A percentile compares a stretch with the other conserved stretches of the same genome.
Evolutionary conservation across 2,888 invertebrate genomes (phyloP).

Genomic region (Myopa tessellatipennis): DNA sequence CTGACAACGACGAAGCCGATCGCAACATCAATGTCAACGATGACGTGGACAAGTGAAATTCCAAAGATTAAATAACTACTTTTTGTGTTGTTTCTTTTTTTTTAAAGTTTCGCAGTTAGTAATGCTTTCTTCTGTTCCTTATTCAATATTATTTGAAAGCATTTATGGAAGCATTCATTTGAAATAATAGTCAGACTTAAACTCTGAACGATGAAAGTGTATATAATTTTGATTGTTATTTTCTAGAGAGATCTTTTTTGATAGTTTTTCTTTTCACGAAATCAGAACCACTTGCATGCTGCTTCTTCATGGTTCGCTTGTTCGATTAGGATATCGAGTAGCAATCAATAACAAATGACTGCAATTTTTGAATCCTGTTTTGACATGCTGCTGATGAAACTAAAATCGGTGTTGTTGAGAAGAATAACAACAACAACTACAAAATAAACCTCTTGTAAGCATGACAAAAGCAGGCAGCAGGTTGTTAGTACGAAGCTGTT

Average conservation of each 20-base stretch:
- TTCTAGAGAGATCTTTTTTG: neutral
- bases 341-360: constrained; percentile 22
- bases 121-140: constrained; percentile 5
- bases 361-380: neutral
- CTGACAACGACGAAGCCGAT: constrained; percentile 4
- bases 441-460: constrained; percentile 1
- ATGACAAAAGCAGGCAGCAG: neutral
- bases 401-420: neutral
- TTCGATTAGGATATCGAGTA: neutral
- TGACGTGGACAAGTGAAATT: no score
- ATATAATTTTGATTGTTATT: neutral
- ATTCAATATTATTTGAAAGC: constrained; percentile 8
- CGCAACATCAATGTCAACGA: no score
- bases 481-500: neutral
- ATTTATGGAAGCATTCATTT: no score
- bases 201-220: neutral
- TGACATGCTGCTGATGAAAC: constrained; percentile 9
- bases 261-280: neutral
- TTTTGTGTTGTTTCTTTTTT: constrained; percentile 21
- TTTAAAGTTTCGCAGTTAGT: constrained; percentile 13
- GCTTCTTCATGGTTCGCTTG: neutral
- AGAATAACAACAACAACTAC: neutral
- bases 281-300: neutral
- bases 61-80: constrained; percentile 23
- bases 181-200: no score